Evolutionary conservation across 2,113 vertebrate genomes (phyloP), one percentile per base, ranked within the genome.

Genomic region (Pluvialis apricaria): DNA sequence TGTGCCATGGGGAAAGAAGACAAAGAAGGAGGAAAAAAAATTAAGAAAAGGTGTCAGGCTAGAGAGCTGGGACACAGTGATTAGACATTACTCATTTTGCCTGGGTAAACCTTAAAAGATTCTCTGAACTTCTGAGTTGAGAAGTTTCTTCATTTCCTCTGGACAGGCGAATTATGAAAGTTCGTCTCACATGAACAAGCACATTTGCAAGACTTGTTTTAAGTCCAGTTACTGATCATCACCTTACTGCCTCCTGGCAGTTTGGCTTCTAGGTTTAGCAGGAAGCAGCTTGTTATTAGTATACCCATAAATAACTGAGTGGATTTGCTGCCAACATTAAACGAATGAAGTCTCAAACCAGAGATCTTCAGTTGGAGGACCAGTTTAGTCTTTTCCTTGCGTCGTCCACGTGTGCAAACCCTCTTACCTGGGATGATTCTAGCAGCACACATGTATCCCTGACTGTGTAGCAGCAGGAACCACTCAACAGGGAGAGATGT

Each of bases 401-500:
- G 44, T 65, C 11, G 0, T 8, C 26, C 5, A 3, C 10, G 1
- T 3, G 1, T 16, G 24, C 57, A 87, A 66, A 28, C 2, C 16
- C 13, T 86, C 55, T 45, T 14, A n/a, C 11, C 20, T 54, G n/a
- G 44, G 24, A 26, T 21, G 15, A 7, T 6, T 47, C 49, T 21
- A 42, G n/a, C 22, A n/a, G 60, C 7, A 3, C n/a, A 58, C 11
- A 9, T 1, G 1, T 55, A 55, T 20, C 55, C 44, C 31, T 10
- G 16, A n/a, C 5, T 70, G 40, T 36, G 57, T 2, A 51, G 68
- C 38, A 45, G 34, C 24, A 87, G 26, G n/a, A 75, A 9, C 12
- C 58, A 92, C 71, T 73, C 36, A 22, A 8, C 9, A 55, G 17
- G 38, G 18, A 65, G 52, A 34, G 26, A 28, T 40, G 51, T 62